Conservation (phyloP, 1,140 invertebrate species). For the Hyposmocoma kahamanoa region DNA sequence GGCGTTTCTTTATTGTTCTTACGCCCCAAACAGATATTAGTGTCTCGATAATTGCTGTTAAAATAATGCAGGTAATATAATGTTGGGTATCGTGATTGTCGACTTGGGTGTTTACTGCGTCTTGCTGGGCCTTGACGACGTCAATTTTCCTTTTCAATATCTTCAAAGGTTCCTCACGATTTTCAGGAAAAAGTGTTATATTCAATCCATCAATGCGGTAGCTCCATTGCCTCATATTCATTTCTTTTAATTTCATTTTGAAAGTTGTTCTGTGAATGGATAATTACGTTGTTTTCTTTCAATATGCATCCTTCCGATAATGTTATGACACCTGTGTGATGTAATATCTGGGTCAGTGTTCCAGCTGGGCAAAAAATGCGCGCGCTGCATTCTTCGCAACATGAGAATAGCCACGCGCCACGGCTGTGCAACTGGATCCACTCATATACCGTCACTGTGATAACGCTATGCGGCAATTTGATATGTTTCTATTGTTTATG, state of each 20-base stretch:
- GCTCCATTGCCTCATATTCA: no score
- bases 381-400: neutral
- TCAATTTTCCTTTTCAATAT: no score
- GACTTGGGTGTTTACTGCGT: no score
- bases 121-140: no score
- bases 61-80: no score
- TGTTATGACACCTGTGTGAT: neutral
- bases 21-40: no score
- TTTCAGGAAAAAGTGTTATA: no score
- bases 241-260: neutral
- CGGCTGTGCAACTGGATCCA: neutral
- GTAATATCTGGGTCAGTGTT: neutral
- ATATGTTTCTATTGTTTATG: neutral
- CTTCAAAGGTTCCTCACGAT: no score
- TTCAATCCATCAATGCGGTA: no score
- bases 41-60: no score
- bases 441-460: neutral
- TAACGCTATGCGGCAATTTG: neutral
- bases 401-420: neutral
- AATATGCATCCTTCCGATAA: neutral
- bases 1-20: no score
- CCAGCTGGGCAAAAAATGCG: slow-evolving; percentile 4
- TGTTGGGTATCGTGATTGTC: no score
- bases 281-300: neutral
- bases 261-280: slow-evolving; percentile 10